Evolutionary conservation across 2,888 invertebrate species (phyloP).

Genomic region (Drosophila affinis): DNA sequence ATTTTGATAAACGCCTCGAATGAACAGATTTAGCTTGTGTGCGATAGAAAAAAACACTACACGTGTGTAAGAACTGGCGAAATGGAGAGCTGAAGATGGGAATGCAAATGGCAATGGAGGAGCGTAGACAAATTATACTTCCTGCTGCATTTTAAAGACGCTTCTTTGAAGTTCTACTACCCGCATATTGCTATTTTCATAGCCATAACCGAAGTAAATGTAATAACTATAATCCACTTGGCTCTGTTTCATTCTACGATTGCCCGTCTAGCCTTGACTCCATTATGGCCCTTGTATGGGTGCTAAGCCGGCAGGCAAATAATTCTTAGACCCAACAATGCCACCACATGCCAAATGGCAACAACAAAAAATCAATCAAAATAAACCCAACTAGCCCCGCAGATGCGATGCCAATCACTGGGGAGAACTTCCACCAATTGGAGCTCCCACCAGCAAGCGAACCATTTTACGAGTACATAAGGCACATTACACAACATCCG

Average conservation of each 20-base stretch:
- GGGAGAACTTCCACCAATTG: conserved; percentile 43
- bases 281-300: conserved; percentile 45
- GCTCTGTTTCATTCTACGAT: not conserved
- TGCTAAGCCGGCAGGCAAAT: conserved; percentile 43
- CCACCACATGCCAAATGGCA: conserved; percentile 44
- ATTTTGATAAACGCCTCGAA: conserved; percentile 41
- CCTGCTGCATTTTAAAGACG: no score
- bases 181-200: not conserved
- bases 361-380: conserved; percentile 65
- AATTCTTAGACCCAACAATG: conserved; percentile 10
- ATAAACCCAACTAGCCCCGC: conserved; percentile 18
- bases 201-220: not conserved
- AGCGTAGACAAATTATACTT: not conserved
- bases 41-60: not conserved
- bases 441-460: conserved; percentile 43
- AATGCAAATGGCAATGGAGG: not conserved
- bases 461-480: conserved; percentile 31
- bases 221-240: not conserved
- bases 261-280: conserved; percentile 20
- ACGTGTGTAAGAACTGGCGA: not conserved
- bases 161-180: no score
- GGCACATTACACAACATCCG: conserved; percentile 45
- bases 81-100: no score
- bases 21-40: conserved; percentile 3
- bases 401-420: conserved; percentile 7